Evolutionary conservation across 2,888 invertebrate species (phyloP).

Genomic region (Caenorhabditis sp.): DNA sequence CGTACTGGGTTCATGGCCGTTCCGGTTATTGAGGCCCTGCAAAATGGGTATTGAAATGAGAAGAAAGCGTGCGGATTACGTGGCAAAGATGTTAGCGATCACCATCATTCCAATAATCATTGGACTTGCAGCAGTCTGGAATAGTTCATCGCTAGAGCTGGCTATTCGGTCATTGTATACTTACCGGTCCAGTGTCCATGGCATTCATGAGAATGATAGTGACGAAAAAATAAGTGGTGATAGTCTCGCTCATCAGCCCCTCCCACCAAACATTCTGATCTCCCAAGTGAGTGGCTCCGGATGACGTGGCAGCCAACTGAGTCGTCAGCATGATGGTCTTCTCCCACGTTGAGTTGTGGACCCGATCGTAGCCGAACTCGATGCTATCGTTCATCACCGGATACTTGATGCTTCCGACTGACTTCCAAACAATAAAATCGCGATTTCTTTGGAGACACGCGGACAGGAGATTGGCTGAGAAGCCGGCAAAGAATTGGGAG

Average conservation of each 20-base stretch:
- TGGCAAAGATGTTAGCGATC: constrained; percentile 49
- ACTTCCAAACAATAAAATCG: constrained; percentile 39
- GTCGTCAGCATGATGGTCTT: constrained; percentile 43
- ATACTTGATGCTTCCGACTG: constrained; percentile 12
- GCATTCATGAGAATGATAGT: constrained; percentile 45
- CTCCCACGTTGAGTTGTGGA: constrained; percentile 30
- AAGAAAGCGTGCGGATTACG: constrained; percentile 25
- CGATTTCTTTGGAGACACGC: constrained; percentile 51
- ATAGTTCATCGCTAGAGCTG: not conserved
- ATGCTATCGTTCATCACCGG: constrained; percentile 9
- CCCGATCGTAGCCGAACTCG: constrained; percentile 38
- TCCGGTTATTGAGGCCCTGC: constrained; percentile 50
- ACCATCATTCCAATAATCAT: constrained; percentile 49
- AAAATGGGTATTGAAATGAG: not conserved
- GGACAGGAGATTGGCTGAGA: constrained; percentile 72
- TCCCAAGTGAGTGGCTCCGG: constrained; percentile 45
- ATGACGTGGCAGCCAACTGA: constrained; percentile 50
- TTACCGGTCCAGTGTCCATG: constrained; percentile 31
- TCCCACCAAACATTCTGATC: constrained; percentile 49
- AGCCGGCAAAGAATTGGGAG: constrained; percentile 79
- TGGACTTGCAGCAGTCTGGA: constrained; percentile 29
- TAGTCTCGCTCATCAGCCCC: constrained; percentile 47
- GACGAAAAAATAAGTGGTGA: constrained; percentile 49
- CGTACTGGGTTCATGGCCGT: constrained; percentile 55
- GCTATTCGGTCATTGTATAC: not conserved